These are phyloP conservation scores for Sicus ferrugineus DNA, from an alignment of 2,888 invertebrate species.

Conservation along the genomic window DNA sequence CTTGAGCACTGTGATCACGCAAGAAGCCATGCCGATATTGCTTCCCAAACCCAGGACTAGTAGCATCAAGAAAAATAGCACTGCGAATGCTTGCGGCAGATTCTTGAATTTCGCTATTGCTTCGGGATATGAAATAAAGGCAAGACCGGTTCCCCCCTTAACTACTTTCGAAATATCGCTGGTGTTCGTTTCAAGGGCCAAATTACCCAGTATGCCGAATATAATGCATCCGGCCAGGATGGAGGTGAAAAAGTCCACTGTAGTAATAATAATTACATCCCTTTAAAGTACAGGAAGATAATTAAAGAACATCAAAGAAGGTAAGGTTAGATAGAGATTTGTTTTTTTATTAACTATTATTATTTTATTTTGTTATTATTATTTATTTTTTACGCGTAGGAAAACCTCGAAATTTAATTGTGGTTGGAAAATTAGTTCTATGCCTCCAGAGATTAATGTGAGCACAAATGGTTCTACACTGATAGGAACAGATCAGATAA, in stretches of 20 bases:
- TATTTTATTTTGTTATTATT: not conserved
- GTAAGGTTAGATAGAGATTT: not conserved
- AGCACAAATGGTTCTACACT: too few species aligned
- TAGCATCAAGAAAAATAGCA: slow-evolving; percentile 69
- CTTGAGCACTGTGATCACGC: slow-evolving; percentile 65
- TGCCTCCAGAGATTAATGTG: too few species aligned
- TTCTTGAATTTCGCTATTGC: slow-evolving; percentile 68
- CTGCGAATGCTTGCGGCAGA: slow-evolving; percentile 68
- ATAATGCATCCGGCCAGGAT: slow-evolving; percentile 83
- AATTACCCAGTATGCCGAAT: slow-evolving; percentile 83
- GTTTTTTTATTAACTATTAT: too few species aligned
- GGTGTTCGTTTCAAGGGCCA: slow-evolving; percentile 72
- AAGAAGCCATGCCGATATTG: slow-evolving; percentile 65
- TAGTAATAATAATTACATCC: slow-evolving; percentile 83
- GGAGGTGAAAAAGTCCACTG: slow-evolving; percentile 83
- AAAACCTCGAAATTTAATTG: not conserved
- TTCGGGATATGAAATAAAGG: slow-evolving; percentile 78
- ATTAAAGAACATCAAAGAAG: not conserved
- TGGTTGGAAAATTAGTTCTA: not conserved
- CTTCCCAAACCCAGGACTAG: slow-evolving; percentile 67
- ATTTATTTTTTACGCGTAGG: not conserved
- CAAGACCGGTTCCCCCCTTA: slow-evolving; percentile 78
- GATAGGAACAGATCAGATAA: too few species aligned
- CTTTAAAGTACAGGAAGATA: slow-evolving; percentile 60
- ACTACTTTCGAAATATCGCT: slow-evolving; percentile 73